These are phyloP conservation scores for Speoplatyrhinus poulsoni DNA, from an alignment of 2,113 vertebrate species.

Conservation along the genomic window DNA sequence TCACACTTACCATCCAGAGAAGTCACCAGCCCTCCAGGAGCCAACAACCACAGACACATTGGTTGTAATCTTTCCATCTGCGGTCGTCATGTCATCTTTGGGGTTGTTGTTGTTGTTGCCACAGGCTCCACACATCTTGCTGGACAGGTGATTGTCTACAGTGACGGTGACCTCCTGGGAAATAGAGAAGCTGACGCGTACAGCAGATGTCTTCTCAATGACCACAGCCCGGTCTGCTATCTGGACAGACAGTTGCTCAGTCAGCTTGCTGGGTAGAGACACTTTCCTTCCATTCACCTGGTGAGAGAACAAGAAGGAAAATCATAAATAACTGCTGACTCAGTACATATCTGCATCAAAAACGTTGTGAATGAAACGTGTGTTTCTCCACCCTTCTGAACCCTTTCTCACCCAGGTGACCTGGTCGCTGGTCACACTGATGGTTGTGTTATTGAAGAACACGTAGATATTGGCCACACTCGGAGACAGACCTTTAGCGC, in stretches of 20 bases:
- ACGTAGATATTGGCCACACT: conserved; percentile 39
- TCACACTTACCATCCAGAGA: conserved; percentile 63
- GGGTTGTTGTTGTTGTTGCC: conserved; percentile 69
- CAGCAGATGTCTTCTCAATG: conserved; percentile 51
- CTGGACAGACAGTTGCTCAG: conserved; percentile 54
- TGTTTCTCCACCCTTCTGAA: no score
- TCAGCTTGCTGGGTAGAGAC: conserved; percentile 61
- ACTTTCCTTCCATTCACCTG: conserved; percentile 76
- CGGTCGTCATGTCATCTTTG: conserved; percentile 62
- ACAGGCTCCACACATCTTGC: conserved; percentile 49
- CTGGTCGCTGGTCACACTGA: conserved; percentile 60
- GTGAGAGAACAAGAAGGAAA: background rate
- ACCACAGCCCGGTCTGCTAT: conserved; percentile 50
- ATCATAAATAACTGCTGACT: no score
- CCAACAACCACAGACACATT: conserved; percentile 47
- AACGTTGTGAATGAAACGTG: no score
- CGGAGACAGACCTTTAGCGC: conserved; percentile 17
- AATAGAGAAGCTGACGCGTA: conserved; percentile 63
- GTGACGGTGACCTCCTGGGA: conserved; percentile 56
- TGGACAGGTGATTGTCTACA: conserved; percentile 13
- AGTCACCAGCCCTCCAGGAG: conserved; percentile 72
- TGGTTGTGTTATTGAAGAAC: conserved; percentile 35
- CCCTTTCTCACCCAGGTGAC: conserved; percentile 67
- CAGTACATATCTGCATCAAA: no score
- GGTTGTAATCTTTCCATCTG: conserved; percentile 46